Conservation (phyloP, 2,797 vertebrate species). For the Calcarius lapponicus region DNA sequence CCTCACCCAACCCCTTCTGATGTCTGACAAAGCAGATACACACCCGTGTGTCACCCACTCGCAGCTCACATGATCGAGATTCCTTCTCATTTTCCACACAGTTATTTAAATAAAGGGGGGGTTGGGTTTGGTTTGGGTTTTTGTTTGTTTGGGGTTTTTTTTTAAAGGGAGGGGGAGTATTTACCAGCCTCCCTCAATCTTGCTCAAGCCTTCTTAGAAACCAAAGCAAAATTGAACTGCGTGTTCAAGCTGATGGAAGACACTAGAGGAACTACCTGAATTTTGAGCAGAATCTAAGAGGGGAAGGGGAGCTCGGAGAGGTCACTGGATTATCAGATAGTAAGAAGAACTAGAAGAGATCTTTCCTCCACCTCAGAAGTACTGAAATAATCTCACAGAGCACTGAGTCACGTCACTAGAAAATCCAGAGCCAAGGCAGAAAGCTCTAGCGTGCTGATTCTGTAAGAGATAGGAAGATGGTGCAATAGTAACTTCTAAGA, state of each 20-base stretch:
- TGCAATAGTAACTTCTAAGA: neutral
- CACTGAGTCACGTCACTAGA: neutral
- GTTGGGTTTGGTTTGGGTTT: accelerated
- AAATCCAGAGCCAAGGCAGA: neutral
- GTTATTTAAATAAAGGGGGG: neutral
- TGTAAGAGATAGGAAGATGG: neutral
- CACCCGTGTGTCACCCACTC: neutral
- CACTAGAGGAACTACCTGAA: neutral
- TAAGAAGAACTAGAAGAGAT: neutral
- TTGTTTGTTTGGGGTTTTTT: neutral
- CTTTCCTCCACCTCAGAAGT: neutral
- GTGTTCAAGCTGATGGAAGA: neutral
- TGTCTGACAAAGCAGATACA: neutral
- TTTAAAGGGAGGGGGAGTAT: accelerated
- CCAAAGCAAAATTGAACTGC: neutral
- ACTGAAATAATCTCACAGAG: neutral
- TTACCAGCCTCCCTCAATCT: neutral
- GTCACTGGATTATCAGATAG: neutral
- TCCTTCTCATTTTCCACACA: neutral
- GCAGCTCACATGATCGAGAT: accelerated
- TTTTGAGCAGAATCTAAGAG: neutral
- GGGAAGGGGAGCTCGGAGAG: neutral
- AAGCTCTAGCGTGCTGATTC: neutral
- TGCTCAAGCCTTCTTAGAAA: neutral
- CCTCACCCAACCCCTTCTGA: neutral